phyloP scores from a whole-genome alignment of 1,140 invertebrate genomes.

The Heliconius melpomene region DNA sequence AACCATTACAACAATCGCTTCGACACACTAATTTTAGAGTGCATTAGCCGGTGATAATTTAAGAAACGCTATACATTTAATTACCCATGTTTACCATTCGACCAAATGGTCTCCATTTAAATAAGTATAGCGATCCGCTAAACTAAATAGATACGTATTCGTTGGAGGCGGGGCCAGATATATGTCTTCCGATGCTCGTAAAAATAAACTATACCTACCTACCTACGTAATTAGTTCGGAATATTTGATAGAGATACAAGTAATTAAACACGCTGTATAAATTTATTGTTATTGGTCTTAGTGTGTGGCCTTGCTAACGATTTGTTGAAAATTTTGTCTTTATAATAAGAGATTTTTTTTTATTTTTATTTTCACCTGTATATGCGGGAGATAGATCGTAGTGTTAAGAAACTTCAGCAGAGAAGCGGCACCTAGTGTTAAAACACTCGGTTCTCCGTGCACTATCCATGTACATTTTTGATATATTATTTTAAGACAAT shows the following conservation, averaged over 20 bases:
- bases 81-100: constrained; percentile 63
- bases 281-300: constrained; percentile 32
- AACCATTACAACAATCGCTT: constrained; percentile 30
- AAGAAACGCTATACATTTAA: constrained; percentile 64
- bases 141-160: constrained; percentile 45
- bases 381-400: too few relatives aligned
- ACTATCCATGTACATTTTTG: too few relatives aligned
- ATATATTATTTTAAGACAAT: too few relatives aligned
- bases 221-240: constrained; percentile 16
- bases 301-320: constrained; percentile 19
- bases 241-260: constrained; percentile 23
- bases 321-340: neutral
- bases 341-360: neutral
- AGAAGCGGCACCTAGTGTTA: too few relatives aligned
- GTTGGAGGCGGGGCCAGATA: constrained; percentile 45
- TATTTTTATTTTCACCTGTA: too few relatives aligned
- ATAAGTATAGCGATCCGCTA: constrained; percentile 36
- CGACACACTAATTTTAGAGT: constrained; percentile 70
- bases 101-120: constrained; percentile 56
- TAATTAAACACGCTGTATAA: constrained; percentile 27
- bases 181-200: constrained; percentile 56
- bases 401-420: too few relatives aligned
- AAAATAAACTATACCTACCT: constrained; percentile 43
- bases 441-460: too few relatives aligned
- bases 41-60: constrained; percentile 65